Conservation (phyloP, 2,797 vertebrate species). For the Diplodus sargus region DNA sequence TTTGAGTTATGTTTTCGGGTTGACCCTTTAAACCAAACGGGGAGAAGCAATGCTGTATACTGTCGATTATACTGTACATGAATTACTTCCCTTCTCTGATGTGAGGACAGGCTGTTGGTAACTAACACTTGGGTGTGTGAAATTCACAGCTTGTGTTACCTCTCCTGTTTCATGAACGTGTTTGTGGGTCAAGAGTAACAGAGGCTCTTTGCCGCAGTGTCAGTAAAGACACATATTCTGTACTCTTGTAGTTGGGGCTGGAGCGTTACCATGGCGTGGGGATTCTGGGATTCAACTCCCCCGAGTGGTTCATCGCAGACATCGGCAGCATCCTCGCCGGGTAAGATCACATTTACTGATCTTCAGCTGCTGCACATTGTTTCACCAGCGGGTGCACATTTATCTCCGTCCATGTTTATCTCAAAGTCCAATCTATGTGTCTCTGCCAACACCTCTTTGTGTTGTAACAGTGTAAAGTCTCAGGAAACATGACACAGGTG, state of each 20-base stretch:
- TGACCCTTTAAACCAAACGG: background rate
- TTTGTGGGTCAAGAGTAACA: constrained; percentile 60
- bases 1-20: too few species aligned
- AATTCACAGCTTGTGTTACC: constrained; percentile 62
- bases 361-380: background rate
- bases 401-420: constrained; percentile 12
- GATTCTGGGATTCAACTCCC: constrained; percentile 87
- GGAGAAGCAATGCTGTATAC: too few species aligned
- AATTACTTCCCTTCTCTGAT: background rate
- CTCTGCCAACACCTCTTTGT: constrained; percentile 5
- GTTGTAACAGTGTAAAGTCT: background rate
- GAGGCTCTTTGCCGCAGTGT: constrained; percentile 5
- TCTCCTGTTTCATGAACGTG: constrained; percentile 61
- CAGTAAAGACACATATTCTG: constrained; percentile 47
- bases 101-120: constrained; percentile 59
- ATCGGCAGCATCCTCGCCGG: constrained; percentile 85
- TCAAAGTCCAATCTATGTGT: constrained; percentile 13
- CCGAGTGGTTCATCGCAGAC: constrained; percentile 87
- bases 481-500: background rate
- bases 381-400: background rate
- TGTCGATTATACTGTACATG: background rate
- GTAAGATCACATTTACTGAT: constrained; percentile 63
- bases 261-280: constrained; percentile 85
- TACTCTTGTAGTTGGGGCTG: constrained; percentile 82
- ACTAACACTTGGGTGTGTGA: constrained; percentile 66